Evolutionary conservation across 30 jellyfish, hydroid and myxozoan genomes (phyloP).

Genomic region (Chrysaora quinquecirrha): DNA sequence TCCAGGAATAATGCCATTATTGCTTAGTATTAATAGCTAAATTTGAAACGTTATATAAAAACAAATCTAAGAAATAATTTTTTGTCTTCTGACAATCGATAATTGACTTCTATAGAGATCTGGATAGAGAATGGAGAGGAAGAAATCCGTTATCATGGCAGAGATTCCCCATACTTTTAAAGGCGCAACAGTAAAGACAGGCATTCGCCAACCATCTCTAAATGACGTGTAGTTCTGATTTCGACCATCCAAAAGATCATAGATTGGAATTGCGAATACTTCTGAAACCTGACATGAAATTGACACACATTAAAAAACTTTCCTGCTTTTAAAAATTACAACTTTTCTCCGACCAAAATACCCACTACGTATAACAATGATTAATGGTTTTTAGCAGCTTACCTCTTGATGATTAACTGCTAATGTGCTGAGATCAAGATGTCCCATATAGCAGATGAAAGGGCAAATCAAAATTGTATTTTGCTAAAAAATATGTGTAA

Average conservation of each 20-base stretch:
- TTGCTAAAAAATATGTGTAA: neutral
- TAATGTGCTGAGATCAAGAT: neutral
- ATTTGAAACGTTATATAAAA: too few relatives aligned
- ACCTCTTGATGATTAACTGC: neutral
- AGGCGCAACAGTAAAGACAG: conserved; percentile 52
- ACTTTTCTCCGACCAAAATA: too few relatives aligned
- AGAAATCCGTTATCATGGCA: conserved; percentile 73
- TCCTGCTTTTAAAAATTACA: too few relatives aligned
- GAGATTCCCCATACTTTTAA: conserved; percentile 89
- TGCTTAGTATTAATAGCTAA: too few relatives aligned
- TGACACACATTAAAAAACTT: too few relatives aligned
- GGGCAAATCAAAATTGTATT: neutral
- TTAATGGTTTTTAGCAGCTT: too few relatives aligned
- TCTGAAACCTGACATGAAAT: conserved; percentile 66
- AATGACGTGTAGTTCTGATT: conserved; percentile 66
- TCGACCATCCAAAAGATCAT: conserved; percentile 29
- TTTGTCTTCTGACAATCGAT: neutral
- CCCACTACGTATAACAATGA: too few relatives aligned
- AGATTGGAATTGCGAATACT: conserved; percentile 67
- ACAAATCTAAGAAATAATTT: too few relatives aligned
- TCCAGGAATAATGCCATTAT: too few relatives aligned
- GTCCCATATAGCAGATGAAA: neutral
- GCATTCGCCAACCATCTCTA: conserved; percentile 68
- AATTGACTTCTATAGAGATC: conserved; percentile 32
- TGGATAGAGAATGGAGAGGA: conserved; percentile 64